phyloP scores from a whole-genome alignment of 2,888 invertebrate genomes.

The Saturnia pavonia region DNA sequence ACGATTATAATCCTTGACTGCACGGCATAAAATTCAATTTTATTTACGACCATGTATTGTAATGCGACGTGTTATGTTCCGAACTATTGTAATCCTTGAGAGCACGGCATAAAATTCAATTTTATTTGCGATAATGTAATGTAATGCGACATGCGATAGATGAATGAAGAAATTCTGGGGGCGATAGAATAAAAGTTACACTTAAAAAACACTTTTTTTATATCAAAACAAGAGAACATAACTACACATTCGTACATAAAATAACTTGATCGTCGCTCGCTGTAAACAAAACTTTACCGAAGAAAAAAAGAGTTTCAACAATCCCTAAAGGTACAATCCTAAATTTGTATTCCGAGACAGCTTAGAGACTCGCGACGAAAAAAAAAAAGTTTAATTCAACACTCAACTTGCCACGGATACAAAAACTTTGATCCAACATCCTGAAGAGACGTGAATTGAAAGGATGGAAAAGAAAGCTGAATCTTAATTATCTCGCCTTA shows the following conservation, averaged over 20 bases:
- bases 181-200: too few relatives aligned
- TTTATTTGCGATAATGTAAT: too few relatives aligned
- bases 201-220: too few relatives aligned
- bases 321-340: constrained; percentile 18
- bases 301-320: constrained; percentile 17
- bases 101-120: too few relatives aligned
- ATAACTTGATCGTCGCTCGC: background rate
- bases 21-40: too few relatives aligned
- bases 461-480: background rate
- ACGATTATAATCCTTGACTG: too few relatives aligned
- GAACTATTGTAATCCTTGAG: too few relatives aligned
- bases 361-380: constrained; percentile 13
- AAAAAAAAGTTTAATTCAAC: constrained; percentile 12
- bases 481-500: background rate
- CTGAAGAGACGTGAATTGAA: background rate
- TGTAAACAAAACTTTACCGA: constrained; percentile 4
- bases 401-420: constrained; percentile 7
- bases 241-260: background rate
- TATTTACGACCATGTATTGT: too few relatives aligned
- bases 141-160: too few relatives aligned
- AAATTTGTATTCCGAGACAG: constrained; percentile 19
- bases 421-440: background rate
- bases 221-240: too few relatives aligned
- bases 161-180: too few relatives aligned
- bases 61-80: too few relatives aligned